Conservation (phyloP, 2,113 vertebrate species). For the Glareola pratincola region DNA sequence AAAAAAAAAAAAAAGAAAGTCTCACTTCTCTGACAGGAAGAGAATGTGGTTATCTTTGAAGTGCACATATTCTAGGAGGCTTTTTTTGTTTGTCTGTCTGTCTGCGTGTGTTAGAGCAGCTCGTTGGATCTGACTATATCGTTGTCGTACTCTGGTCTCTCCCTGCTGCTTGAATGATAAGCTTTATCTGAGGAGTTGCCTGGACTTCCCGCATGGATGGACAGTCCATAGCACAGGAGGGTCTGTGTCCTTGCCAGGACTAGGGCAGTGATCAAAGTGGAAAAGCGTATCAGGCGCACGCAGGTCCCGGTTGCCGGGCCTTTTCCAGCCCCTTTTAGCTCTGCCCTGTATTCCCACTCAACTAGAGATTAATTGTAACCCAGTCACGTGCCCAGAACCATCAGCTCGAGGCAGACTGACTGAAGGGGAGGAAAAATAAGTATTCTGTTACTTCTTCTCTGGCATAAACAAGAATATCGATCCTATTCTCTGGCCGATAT, state of each 20-base stretch:
- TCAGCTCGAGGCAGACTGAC: constrained; percentile 62
- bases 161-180: constrained; percentile 65
- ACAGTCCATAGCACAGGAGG: constrained; percentile 21
- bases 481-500: constrained; percentile 54
- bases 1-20: background rate
- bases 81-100: constrained; percentile 58
- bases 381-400: constrained; percentile 2
- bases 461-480: constrained; percentile 50
- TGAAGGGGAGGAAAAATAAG: constrained; percentile 54
- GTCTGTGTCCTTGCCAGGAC: constrained; percentile 48
- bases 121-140: constrained; percentile 53
- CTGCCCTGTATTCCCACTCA: constrained; percentile 14
- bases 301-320: constrained; percentile 6
- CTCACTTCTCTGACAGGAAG: constrained; percentile 54
- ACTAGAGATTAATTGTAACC: constrained; percentile 58
- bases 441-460: constrained; percentile 63
- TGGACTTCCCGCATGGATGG: constrained; percentile 11
- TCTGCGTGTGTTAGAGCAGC: constrained; percentile 58
- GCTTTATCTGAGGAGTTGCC: constrained; percentile 65
- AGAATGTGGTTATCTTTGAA: constrained; percentile 68
- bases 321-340: constrained; percentile 39
- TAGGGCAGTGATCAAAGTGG: constrained; percentile 47
- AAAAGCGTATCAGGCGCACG: background rate
- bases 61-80: constrained; percentile 67
- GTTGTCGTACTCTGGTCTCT: constrained; percentile 56